phyloP scores from a whole-genome alignment of 2,113 vertebrate species.

The Fulmarus glacialis region DNA sequence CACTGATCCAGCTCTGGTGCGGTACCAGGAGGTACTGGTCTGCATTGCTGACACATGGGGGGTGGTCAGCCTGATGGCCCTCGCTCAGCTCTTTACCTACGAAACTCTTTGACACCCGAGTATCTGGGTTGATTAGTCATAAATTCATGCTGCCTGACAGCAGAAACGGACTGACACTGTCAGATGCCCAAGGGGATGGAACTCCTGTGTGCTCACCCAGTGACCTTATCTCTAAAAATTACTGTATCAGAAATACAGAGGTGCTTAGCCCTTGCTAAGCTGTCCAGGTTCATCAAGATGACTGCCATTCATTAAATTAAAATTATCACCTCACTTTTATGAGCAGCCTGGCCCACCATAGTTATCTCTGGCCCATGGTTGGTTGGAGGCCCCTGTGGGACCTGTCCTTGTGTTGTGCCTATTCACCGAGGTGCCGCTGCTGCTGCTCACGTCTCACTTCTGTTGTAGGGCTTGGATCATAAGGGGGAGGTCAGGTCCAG shows the following conservation, averaged over 20 bases:
- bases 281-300: not conserved
- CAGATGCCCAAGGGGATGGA: not conserved
- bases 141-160: not conserved
- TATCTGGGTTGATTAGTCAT: not conserved
- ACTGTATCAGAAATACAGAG: not conserved
- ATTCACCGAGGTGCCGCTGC: not conserved
- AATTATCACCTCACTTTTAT: not conserved
- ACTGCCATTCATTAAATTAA: not conserved
- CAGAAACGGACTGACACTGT: not conserved
- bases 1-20: not conserved
- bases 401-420: not conserved
- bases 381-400: not conserved
- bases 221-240: not conserved
- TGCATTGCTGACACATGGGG: accelerated
- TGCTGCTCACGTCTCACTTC: not conserved
- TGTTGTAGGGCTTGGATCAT: not conserved
- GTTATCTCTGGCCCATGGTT: not conserved
- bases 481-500: not conserved
- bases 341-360: not conserved
- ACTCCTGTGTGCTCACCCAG: not conserved
- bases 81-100: not conserved
- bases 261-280: not conserved
- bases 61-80: not conserved
- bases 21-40: not conserved
- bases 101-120: not conserved